These are phyloP conservation scores for Adelosebastes latens DNA, from an alignment of 2,797 vertebrate genomes.

Conservation along the genomic window DNA sequence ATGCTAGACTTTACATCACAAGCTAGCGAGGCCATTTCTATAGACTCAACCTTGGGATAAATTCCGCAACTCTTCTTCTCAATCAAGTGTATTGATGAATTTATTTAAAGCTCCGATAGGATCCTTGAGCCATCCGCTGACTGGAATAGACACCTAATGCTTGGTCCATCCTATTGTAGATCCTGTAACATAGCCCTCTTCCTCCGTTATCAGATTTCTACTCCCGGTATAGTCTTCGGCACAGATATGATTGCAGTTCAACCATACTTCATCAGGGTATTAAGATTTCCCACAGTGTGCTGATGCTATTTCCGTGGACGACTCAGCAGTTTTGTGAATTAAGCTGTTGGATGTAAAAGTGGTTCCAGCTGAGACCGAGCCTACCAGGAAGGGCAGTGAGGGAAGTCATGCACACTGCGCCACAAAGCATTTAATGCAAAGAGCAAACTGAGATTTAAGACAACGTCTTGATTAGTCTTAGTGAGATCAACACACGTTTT, in stretches of 20 bases:
- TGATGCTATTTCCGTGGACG: constrained; percentile 44
- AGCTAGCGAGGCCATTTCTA: constrained; percentile 9
- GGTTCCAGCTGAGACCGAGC: constrained; percentile 44
- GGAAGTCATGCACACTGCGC: constrained; percentile 54
- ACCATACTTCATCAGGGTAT: constrained; percentile 53
- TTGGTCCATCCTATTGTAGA: constrained; percentile 35
- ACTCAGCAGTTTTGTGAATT: constrained; percentile 69
- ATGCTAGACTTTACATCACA: background rate
- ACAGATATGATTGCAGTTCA: constrained; percentile 45
- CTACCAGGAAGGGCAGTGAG: constrained; percentile 57
- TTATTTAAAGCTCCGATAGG: constrained; percentile 67
- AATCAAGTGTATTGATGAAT: constrained; percentile 70
- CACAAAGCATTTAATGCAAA: constrained; percentile 37
- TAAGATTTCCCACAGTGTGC: constrained; percentile 38
- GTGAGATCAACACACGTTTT: constrained; percentile 24
- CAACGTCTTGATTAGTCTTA: constrained; percentile 35
- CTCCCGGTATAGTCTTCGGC: constrained; percentile 18
- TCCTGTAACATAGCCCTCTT: constrained; percentile 59
- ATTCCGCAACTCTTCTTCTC: constrained; percentile 42
- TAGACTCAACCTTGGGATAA: constrained; percentile 60
- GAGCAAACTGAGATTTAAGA: constrained; percentile 38
- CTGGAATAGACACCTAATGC: constrained; percentile 64
- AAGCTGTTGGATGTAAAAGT: constrained; percentile 46
- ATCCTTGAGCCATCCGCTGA: constrained; percentile 59
- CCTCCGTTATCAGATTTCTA: constrained; percentile 48